Percentiles rank a stretch among this genome's conserved stretches.
These are phyloP conservation scores for Aleadryas rufinucha DNA, from an alignment of 2,113 vertebrate genomes.

Conservation along the genomic window DNA sequence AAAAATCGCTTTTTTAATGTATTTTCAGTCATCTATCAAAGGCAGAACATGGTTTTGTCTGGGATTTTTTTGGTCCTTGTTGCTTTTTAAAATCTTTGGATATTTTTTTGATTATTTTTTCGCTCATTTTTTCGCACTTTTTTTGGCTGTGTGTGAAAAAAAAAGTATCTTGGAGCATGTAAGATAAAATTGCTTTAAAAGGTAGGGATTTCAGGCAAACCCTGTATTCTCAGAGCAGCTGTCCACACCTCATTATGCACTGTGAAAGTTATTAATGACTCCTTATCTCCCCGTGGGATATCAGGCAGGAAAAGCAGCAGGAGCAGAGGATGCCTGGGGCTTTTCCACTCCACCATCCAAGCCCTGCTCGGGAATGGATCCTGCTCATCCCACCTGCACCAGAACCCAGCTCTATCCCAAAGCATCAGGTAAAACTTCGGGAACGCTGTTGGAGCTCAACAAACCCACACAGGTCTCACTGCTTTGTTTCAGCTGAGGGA, in stretches of 20 bases:
- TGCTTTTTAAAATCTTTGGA: background rate
- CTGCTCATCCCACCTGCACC: background rate
- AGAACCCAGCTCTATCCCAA: background rate
- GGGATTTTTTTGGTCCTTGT: rapidly evolving
- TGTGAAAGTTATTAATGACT: background rate
- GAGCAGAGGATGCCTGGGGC: background rate
- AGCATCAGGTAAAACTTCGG: background rate
- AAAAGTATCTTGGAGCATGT: background rate
- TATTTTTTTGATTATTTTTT: background rate
- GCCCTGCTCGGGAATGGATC: background rate
- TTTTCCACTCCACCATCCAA: background rate
- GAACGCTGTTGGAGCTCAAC: background rate
- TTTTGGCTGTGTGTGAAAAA: background rate
- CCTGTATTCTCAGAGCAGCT: background rate
- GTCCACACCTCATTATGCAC: background rate
- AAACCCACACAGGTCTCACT: background rate
- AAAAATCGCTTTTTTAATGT: background rate
- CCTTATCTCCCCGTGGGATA: background rate
- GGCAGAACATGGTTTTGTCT: background rate
- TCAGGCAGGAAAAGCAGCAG: background rate
- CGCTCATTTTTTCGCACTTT: background rate
- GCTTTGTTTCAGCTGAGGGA: rapidly evolving
- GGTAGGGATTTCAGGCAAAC: background rate
- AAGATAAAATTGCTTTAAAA: background rate
- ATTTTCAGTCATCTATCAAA: background rate